Evolutionary conservation across 1,140 invertebrate species (phyloP), one percentile per base, ranked within the genome.

Genomic region (Penaeus chinensis): DNA sequence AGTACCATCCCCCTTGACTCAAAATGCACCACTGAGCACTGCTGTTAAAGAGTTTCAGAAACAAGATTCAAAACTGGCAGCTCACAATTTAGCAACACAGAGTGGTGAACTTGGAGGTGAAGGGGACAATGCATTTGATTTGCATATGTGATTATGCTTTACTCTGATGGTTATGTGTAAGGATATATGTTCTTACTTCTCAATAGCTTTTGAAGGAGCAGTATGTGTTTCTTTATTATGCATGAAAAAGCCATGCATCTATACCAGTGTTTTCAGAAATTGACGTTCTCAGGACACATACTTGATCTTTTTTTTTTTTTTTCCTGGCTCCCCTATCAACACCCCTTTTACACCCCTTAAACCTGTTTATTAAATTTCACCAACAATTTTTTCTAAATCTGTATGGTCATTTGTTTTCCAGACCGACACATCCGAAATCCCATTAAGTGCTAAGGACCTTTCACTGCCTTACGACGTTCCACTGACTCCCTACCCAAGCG

Each of bases 391-490:
- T 47, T n/a, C n/a, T 3, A 37, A 2, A 80, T 19, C 27, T 42
- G 37, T 42, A 76, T 4, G 16, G 22, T 22, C 74, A 10, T 54
- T 42, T 62, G 42, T 85, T 16, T 77, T 42, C 7, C 74, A 85
- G 84, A 32, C 47, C 10, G 71, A 54, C 47, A 77, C 60, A 8
- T 65, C 83, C 8, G 37, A 27, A 62, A 89, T 90, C 60, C 27
- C 77, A 19, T 77, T 78, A 42, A 63, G 76, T 18, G 86, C 62
- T 69, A 82, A 61, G 18, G 84, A 90, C 27, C 95, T 97, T 91
- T 94, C 95, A 4, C 91, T 97, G 89, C 96, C 96, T n/a, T 97
- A 95, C 91, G 96, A 97, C 93, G 91, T 96, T 8, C 96, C 96
- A 8, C 91, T 95, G 60, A 93, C 93, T 1, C 93, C 93, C 4